Conservation (phyloP, 2,888 invertebrate species). For the Liodrosophila aerea region DNA sequence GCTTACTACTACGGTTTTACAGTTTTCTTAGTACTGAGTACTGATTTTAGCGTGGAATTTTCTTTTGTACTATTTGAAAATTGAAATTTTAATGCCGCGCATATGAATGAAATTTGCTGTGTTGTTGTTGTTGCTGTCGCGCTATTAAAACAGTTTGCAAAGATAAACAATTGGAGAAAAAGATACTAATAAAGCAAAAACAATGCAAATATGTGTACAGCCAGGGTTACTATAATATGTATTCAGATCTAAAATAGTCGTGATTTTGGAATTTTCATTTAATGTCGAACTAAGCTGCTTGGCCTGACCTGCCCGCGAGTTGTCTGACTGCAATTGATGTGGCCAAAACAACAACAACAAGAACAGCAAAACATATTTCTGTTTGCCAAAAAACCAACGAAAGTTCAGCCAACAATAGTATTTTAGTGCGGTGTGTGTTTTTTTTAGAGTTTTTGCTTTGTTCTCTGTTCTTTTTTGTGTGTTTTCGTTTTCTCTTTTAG, state of each 20-base stretch:
- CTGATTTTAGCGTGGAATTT: conserved; percentile 14
- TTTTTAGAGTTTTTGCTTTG: conserved; percentile 11
- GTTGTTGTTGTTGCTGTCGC: conserved; percentile 33
- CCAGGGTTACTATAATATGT: conserved; percentile 14
- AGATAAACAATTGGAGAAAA: conserved; percentile 52
- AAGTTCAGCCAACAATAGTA: conserved; percentile 52
- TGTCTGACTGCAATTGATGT: conserved; percentile 35
- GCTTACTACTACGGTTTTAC: background rate
- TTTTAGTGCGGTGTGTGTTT: conserved; percentile 19
- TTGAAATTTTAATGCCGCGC: conserved; percentile 57
- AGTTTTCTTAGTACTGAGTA: conserved; percentile 7
- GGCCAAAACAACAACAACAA: conserved; percentile 29
- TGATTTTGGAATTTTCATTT: conserved; percentile 13
- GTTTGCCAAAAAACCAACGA: conserved; percentile 55
- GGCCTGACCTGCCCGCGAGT: conserved; percentile 1
- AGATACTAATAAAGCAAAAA: conserved; percentile 21
- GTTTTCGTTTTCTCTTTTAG: conserved; percentile 22
- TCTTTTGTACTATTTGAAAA: conserved; percentile 49
- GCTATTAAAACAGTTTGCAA: conserved; percentile 52
- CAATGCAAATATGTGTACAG: conserved; percentile 36
- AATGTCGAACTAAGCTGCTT: conserved; percentile 56
- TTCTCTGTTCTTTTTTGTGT: conserved; percentile 24
- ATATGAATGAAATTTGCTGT: conserved; percentile 55
- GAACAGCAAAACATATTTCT: conserved; percentile 28
- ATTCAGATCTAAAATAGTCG: conserved; percentile 1